These are phyloP conservation scores for Bufo bufo DNA, from an alignment of 2,113 vertebrate species.

Conservation along the genomic window DNA sequence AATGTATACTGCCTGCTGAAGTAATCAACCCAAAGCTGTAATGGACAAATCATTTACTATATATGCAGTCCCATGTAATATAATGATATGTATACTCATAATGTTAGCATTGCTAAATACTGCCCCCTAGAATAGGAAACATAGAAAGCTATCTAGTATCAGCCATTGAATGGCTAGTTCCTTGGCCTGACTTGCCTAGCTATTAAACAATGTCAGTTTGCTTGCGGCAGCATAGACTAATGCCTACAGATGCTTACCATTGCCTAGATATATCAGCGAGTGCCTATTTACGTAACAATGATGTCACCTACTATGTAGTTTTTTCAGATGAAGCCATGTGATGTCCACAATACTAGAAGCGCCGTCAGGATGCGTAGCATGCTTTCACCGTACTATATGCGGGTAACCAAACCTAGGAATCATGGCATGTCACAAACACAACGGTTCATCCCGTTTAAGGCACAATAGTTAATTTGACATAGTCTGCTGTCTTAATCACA, in stretches of 20 bases:
- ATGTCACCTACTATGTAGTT: background rate
- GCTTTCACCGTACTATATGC: background rate
- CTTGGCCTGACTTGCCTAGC: background rate
- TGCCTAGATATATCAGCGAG: background rate
- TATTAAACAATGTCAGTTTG: background rate
- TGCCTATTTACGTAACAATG: conserved; percentile 26
- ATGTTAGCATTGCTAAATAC: background rate
- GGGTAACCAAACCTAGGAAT: background rate
- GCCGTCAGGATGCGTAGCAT: background rate
- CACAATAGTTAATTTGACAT: background rate
- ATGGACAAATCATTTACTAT: background rate
- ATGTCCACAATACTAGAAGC: background rate
- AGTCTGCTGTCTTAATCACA: background rate
- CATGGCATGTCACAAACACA: conserved; percentile 5
- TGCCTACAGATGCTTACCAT: background rate
- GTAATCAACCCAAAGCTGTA: background rate
- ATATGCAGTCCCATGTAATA: background rate
- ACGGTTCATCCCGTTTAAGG: background rate
- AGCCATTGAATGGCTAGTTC: background rate
- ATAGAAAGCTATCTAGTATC: background rate
- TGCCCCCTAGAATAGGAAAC: background rate
- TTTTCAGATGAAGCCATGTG: conserved; percentile 11
- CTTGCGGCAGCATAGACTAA: background rate
- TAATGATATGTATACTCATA: background rate
- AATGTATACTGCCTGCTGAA: background rate